Base-by-base conservation (phyloP, 2,113 vertebrate species). In the Sinosuthora webbiana region DNA sequence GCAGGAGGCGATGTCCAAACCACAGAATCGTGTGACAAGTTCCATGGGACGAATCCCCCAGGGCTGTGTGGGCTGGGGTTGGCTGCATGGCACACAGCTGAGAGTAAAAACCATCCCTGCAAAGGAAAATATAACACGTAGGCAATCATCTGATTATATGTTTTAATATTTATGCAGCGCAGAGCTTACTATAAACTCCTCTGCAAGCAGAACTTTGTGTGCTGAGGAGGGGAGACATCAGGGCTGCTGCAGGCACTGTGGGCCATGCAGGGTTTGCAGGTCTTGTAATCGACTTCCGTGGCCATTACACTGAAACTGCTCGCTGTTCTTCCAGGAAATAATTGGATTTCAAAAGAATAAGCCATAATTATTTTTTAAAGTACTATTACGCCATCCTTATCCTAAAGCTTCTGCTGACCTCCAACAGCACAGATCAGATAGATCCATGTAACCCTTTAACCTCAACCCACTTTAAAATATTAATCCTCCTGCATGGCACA, bases 331-430 rank as follows among this genome's bases (percentile, higher is more conserved):
- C 80, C 6, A 6, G 74, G 31, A 85, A 89, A 65, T 55, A 95
- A 85, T 30, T 89, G 53, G 78, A 84, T 89, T 68, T 41, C 41
- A 33, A 57, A 89, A 69, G 53, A 92, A 89, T 70, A 79, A 92
- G 33, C 67, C 44, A 6, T 35, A 47, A 81, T 75, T 89, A 41
- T 68, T 91, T 80, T 78, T 89, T 63, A 3, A 79, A 89, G 49
- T 30, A 33, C 41, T 71, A 7, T 52, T 63, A 52, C 21, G 25
- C 68, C 11, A 17, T 59, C 71, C 67, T 94, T 60, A 49, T 75
- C 62, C 74, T 41, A 65, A 87, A 96, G 91, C 81, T 77, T 75
- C 83, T 73, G 62, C 70, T 91, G 93, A 76, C 74, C 78, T 84
- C 65, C 64, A 47, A 0, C 33, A 60, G 89, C 83, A 52, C 86